Evolutionary conservation across 1,140 invertebrate species (phyloP), one percentile per base, ranked within the genome.

Genomic region (Aphelenchoides fujianensis): DNA sequence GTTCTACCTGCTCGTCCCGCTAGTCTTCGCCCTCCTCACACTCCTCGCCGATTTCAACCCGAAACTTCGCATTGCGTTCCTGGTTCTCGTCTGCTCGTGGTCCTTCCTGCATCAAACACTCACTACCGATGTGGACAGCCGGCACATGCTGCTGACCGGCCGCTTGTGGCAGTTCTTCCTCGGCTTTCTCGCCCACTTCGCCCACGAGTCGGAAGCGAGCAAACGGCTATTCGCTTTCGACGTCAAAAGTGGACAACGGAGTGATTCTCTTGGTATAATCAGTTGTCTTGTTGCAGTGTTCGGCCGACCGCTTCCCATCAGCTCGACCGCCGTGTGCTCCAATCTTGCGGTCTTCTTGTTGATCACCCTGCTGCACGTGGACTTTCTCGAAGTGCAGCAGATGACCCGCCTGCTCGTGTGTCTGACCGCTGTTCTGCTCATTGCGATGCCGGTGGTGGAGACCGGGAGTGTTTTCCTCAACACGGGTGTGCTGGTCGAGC

Each of bases 1-100:
- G 37, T 81, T 82, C 48, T 78, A 78, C 68, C 52, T 78, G 23
- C 12, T 81, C 2, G 69, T 63, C 19, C 77, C 77, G 16, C 36
- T 79, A 31, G 9, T 74, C 16, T 73, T 79, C 9, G 59, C 61
- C 16, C 27, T 34, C 19, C 48, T 31, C 66, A 30, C 23, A 16
- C 16, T 23, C 1, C 9, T 53, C 3, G 16, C 2, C 3, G 32
- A 52, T 77, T 66, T 31, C 1, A 27, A 1, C 30, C 69, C 37
- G 7, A 12, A 1, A 27, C 7, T 55, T 16, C 16, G n/a, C 12
- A 12, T 66, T 16, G 9, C 16, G 7, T 55, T 63, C n/a, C 12
- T 35, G n/a, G 16, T 55, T 36, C 16, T 3, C 9, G 63, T n/a
- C 16, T 12, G 23, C 32, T 27, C n/a, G 37, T 34, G 32, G 12